Percentiles rank a stretch among this genome's conserved stretches.
Conservation (phyloP, 2,888 invertebrate genomes). For the Andrena camellia region DNA sequence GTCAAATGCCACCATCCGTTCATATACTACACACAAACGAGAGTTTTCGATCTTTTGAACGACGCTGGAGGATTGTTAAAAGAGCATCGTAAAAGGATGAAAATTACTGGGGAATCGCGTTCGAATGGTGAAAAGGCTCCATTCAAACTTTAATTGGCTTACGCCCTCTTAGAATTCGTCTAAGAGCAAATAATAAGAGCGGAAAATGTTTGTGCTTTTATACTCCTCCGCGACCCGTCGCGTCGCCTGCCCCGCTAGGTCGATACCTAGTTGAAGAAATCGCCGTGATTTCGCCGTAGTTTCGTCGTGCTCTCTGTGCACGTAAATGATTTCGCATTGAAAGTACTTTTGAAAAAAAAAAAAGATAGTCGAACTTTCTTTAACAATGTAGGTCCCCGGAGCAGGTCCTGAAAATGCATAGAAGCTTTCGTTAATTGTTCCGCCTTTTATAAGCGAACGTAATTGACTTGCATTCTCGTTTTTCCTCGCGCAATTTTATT, state of each 20-base stretch:
- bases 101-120: conserved; percentile 38
- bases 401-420: neutral
- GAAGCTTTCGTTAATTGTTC: neutral
- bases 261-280: conserved; percentile 38
- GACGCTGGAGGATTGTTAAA: conserved; percentile 5
- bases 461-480: neutral
- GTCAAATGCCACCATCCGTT: too few species aligned
- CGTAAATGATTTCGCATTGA: conserved; percentile 31
- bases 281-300: neutral
- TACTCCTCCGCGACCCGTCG: conserved; percentile 15
- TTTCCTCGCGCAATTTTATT: neutral
- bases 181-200: conserved; percentile 22
- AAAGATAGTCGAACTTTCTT: neutral
- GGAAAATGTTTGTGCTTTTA: conserved; percentile 11
- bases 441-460: neutral
- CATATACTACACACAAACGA: neutral
- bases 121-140: conserved; percentile 34
- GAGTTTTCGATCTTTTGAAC: neutral
- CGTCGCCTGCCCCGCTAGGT: conserved; percentile 1
- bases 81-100: conserved; percentile 9
- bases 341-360: conserved; percentile 8
- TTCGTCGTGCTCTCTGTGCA: neutral
- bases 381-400: neutral
- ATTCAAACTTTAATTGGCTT: conserved; percentile 55
- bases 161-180: conserved; percentile 30